A percentile compares a stretch with the other conserved stretches of the same genome.
Conservation (phyloP, 1,140 invertebrate species). For the Eumaeus atala region DNA sequence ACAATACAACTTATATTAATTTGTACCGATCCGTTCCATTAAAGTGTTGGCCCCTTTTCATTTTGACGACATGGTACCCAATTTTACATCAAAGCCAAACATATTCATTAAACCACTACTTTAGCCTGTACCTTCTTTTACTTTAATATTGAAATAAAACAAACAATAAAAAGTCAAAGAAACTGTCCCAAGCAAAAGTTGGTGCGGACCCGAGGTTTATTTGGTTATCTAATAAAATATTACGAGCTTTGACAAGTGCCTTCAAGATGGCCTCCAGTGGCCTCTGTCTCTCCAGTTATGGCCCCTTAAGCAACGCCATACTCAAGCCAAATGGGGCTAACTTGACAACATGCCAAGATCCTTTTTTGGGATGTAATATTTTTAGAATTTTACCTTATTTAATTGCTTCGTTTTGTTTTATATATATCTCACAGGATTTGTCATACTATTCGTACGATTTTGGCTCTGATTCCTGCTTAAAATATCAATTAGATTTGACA, state of each 20-base stretch:
- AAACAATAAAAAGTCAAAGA: conserved; percentile 17
- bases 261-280: conserved; percentile 47
- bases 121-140: not conserved
- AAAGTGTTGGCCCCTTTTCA: no score
- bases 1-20: no score
- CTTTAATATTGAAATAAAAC: conserved; percentile 7
- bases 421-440: no score
- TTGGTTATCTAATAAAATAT: conserved; percentile 73
- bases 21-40: no score
- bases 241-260: conserved; percentile 68
- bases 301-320: conserved; percentile 37
- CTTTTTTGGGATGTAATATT: not conserved
- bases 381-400: not conserved
- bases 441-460: no score
- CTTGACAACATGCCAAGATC: conserved; percentile 4
- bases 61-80: no score
- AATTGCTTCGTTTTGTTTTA: not conserved
- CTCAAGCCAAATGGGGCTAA: conserved; percentile 22
- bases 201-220: conserved; percentile 48
- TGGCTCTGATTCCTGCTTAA: no score
- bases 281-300: conserved; percentile 46
- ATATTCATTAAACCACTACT: no score
- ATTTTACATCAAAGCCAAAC: no score
- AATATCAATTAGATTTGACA: no score
- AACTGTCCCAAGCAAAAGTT: conserved; percentile 41